Conservation (phyloP, 2,888 invertebrate species). For the Orthosia cruda region DNA sequence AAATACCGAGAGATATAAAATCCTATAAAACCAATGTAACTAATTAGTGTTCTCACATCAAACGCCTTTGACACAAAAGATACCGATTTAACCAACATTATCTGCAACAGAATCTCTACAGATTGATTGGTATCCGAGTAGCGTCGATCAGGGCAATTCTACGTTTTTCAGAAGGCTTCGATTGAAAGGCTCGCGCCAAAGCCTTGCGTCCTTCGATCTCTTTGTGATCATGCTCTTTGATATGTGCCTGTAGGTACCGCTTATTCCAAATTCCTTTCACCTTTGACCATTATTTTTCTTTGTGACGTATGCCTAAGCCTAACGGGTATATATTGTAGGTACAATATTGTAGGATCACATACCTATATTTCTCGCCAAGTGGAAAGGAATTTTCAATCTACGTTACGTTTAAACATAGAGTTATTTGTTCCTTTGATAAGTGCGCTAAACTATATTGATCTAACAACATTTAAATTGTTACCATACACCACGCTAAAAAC, state of each 20-base stretch:
- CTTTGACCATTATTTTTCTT: conserved; percentile 63
- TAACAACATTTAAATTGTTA: background rate
- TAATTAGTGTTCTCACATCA: conserved; percentile 46
- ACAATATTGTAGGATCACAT: background rate
- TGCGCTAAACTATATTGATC: background rate
- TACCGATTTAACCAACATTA: conserved; percentile 57
- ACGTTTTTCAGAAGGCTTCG: no score
- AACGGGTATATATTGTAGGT: conserved; percentile 17
- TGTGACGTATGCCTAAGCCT: conserved; percentile 42
- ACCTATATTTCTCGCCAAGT: background rate
- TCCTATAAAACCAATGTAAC: no score
- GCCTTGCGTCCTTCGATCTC: no score
- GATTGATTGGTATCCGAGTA: no score
- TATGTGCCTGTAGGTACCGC: no score
- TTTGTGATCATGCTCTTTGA: no score
- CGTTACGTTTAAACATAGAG: background rate
- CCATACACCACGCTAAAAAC: background rate
- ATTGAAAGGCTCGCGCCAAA: no score
- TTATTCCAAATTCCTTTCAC: no score
- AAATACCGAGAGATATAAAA: background rate
- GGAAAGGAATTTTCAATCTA: background rate
- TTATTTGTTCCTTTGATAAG: background rate
- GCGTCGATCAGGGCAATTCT: no score
- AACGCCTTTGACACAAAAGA: conserved; percentile 58
- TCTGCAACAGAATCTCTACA: no score